phyloP scores from a whole-genome alignment of 1,140 invertebrate species.

The Drosophila bocqueti region DNA sequence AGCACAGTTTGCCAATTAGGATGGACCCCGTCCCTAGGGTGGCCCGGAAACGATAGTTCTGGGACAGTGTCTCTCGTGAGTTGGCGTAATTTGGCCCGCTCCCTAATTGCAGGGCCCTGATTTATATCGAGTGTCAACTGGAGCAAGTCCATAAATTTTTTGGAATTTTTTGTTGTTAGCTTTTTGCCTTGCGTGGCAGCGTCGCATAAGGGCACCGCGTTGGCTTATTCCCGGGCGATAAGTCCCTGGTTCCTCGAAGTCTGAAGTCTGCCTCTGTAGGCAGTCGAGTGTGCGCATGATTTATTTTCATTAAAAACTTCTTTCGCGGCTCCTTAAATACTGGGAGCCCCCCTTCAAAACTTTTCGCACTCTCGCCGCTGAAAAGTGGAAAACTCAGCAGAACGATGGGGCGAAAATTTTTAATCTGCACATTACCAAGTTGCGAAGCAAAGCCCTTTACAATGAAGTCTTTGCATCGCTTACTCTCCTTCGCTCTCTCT shows the following conservation, averaged over 20 bases:
- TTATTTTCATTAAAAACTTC: slow-evolving; percentile 77
- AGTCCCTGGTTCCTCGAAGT: slow-evolving; percentile 28
- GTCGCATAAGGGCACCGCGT: slow-evolving; percentile 22
- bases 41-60: slow-evolving; percentile 23
- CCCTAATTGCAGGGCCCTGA: slow-evolving; percentile 51
- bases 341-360: slow-evolving; percentile 44
- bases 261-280: slow-evolving; percentile 31
- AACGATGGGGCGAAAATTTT: slow-evolving; percentile 56
- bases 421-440: slow-evolving; percentile 78
- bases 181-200: slow-evolving; percentile 48
- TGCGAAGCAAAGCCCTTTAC: slow-evolving; percentile 30
- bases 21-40: neutral
- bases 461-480: slow-evolving; percentile 57
- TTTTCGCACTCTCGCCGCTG: slow-evolving; percentile 48
- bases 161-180: slow-evolving; percentile 1
- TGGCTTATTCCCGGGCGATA: slow-evolving; percentile 41
- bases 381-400: slow-evolving; percentile 39
- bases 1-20: slow-evolving; percentile 14
- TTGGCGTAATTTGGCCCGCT: slow-evolving; percentile 30
- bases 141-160: slow-evolving; percentile 63
- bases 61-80: slow-evolving; percentile 45
- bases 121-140: slow-evolving; percentile 61
- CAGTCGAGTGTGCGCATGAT: slow-evolving; percentile 71
- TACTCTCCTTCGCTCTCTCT: neutral
- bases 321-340: slow-evolving; percentile 61